Base-by-base conservation (phyloP, 2,888 invertebrate genomes). In the Unio delphinus region DNA sequence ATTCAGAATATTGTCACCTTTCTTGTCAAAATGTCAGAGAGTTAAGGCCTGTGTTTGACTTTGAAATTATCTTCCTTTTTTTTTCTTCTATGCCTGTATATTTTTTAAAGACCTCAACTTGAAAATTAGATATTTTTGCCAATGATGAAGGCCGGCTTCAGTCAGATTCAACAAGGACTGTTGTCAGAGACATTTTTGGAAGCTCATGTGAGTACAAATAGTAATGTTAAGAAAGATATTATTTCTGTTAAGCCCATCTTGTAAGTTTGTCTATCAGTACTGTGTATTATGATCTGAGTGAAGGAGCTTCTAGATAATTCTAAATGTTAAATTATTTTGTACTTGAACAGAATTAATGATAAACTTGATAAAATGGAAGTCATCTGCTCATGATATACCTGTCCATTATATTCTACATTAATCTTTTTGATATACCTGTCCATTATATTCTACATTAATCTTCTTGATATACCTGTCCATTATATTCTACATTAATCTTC, bases 131-230 rank as follows among this genome's bases (percentile, higher is more conserved):
- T 84, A 59, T 90, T 90, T 70, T 92, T 99, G 81, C 99, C 99
- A 3, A 92, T 97, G 75, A 91, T 96, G 80, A 94, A 94, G 83
- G 91, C 93, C 17, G 89, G 98, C 55, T 99, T 95, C 90, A 92
- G 92, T 56, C 95, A 96, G 90, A 93, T 96, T 79, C 90, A 93
- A 67, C 95, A 95, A 82, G 99, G 98, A 0, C 92, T 99, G 60
- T 92, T 98, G 28, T 96, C 96, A 7, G 99, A 99, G 87, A 98
- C 98, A 0, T 99, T 94, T 89, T 88, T 99, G 34, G 99, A 99
- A 89, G 97, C 97, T 15, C 98, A 99, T 91, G 97, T 98, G 91
- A 93, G 94, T 92, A 67, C n/a, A 45, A 45, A 45, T 11, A 45
- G 45, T 11, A 45, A 6, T 6, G 34, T 45, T 20, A 58, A 64